A percentile compares a stretch with the other conserved stretches of the same genome.
phyloP scores from a whole-genome alignment of 2,797 vertebrate species.

The Streptopelia turtur region DNA sequence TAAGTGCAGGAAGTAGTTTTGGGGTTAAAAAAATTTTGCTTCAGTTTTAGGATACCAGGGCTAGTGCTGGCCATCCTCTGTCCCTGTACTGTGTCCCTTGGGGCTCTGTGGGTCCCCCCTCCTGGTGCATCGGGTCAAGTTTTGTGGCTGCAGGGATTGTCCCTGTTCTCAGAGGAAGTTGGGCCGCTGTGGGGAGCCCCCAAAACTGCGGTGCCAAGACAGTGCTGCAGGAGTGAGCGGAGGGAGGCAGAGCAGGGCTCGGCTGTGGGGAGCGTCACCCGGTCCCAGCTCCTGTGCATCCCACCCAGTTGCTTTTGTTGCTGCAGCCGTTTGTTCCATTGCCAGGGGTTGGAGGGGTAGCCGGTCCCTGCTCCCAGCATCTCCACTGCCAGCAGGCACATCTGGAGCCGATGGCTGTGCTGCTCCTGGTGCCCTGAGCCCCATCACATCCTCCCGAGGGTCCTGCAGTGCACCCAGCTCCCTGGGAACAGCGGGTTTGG shows the following conservation, averaged over 20 bases:
- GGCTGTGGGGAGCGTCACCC: rapidly evolving
- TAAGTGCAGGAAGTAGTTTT: slow-evolving; percentile 16
- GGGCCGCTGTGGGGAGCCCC: neutral
- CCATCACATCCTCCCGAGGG: neutral
- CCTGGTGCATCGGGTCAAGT: rapidly evolving
- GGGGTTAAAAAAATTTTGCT: neutral
- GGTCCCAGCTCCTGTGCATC: neutral
- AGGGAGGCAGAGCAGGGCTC: too few relatives aligned
- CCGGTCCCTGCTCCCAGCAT: rapidly evolving
- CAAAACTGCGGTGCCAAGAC: rapidly evolving
- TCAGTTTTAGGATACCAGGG: neutral
- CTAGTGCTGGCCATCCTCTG: neutral
- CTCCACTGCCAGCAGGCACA: neutral
- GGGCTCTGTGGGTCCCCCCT: neutral
- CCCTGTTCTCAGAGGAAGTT: neutral
- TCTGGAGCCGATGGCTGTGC: neutral
- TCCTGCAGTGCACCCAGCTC: neutral
- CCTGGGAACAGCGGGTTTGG: neutral
- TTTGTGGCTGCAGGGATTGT: neutral
- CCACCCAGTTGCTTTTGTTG: neutral
- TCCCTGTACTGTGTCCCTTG: neutral
- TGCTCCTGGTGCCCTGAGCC: neutral
- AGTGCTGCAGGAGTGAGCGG: rapidly evolving
- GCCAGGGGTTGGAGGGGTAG: neutral
- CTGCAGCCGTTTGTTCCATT: neutral